Evolutionary conservation across 2,888 invertebrate species (phyloP).

Genomic region (Athripsodes cinereus): DNA sequence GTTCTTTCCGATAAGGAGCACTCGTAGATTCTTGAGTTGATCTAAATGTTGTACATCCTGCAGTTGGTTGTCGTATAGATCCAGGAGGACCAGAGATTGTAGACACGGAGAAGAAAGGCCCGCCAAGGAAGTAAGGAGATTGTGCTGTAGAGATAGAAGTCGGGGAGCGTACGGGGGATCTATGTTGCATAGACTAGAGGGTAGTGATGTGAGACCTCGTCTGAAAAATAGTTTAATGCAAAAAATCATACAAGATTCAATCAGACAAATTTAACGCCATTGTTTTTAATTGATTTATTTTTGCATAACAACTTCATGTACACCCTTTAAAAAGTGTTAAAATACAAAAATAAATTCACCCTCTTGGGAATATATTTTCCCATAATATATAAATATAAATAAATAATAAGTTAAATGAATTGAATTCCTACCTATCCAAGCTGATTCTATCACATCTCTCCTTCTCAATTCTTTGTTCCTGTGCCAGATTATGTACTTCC

Average conservation of each 20-base stretch:
- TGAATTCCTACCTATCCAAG: constrained; percentile 60
- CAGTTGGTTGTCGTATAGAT: constrained; percentile 91
- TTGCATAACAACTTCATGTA: no score
- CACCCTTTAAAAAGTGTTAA: no score
- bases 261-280: no score
- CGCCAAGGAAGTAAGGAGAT: constrained; percentile 72
- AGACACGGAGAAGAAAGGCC: constrained; percentile 51
- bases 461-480: constrained; percentile 72
- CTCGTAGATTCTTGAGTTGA: constrained; percentile 71
- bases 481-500: constrained; percentile 57
- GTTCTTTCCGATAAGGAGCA: constrained; percentile 88
- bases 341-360: no score
- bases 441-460: constrained; percentile 82
- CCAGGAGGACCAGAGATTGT: constrained; percentile 81
- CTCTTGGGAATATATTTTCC: no score
- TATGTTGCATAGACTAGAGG: constrained; percentile 51
- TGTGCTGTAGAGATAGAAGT: constrained; percentile 86
- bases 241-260: no score
- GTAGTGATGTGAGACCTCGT: constrained; percentile 75
- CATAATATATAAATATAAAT: no score
- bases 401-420: no score
- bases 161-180: constrained; percentile 76
- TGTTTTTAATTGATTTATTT: no score
- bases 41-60: constrained; percentile 78
- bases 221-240: no score